Conservation (phyloP, 1,140 invertebrate species). For the Littorina saxatilis region DNA sequence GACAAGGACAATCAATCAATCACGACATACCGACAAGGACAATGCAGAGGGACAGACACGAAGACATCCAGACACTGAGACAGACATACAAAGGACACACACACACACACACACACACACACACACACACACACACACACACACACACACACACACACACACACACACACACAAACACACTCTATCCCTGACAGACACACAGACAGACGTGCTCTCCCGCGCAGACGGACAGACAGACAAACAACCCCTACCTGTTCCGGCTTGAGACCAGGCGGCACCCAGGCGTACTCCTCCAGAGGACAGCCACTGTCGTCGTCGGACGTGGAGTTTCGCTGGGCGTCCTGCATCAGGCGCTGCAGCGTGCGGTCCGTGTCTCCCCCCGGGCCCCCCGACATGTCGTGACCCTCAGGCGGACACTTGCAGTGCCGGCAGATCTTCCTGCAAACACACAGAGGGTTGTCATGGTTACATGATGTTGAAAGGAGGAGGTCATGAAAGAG, state of each 20-base stretch:
- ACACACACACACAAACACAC: too few species aligned
- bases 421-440: constrained; percentile 85
- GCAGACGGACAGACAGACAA: not conserved
- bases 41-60: too few species aligned
- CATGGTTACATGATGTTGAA: too few species aligned
- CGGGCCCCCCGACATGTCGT: constrained; percentile 77
- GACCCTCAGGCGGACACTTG: constrained; percentile 83
- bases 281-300: constrained; percentile 97
- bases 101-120: not conserved
- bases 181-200: too few species aligned
- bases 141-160: too few species aligned
- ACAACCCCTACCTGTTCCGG: constrained; percentile 90
- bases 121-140: too few species aligned
- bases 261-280: constrained; percentile 96
- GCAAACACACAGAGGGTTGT: constrained; percentile 69
- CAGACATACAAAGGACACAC: not conserved
- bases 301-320: constrained; percentile 98
- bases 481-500: too few species aligned
- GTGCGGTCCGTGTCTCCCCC: constrained; percentile 62
- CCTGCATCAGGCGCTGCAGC: constrained; percentile 64
- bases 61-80: not conserved
- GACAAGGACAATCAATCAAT: too few species aligned
- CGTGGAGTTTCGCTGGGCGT: constrained; percentile 86
- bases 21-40: too few species aligned
- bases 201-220: too few species aligned